phyloP scores from a whole-genome alignment of 2,888 invertebrate species.

The Drosophila putrida region DNA sequence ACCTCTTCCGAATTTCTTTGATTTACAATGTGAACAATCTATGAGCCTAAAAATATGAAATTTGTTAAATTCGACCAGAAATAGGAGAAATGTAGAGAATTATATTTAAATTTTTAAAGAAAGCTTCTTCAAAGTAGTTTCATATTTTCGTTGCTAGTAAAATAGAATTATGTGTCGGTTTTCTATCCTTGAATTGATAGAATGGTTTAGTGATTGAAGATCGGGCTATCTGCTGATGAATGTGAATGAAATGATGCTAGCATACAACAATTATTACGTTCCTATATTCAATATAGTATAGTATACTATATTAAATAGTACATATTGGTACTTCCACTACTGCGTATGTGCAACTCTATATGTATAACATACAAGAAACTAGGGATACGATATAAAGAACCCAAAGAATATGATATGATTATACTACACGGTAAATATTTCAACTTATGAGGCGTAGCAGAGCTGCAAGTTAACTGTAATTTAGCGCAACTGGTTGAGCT shows the following conservation, averaged over 20 bases:
- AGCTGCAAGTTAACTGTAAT: slow-evolving; percentile 67
- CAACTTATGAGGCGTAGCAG: slow-evolving; percentile 61
- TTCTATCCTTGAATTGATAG: background rate
- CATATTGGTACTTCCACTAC: slow-evolving; percentile 54
- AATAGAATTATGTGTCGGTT: background rate
- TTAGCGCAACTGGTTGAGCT: slow-evolving; percentile 36
- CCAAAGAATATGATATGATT: slow-evolving; percentile 33
- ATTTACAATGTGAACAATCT: too few relatives aligned
- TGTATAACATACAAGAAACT: slow-evolving; percentile 30
- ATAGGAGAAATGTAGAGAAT: too few relatives aligned
- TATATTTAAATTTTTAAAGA: background rate
- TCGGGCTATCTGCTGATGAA: slow-evolving; percentile 1
- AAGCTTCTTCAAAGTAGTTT: background rate
- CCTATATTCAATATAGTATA: slow-evolving; percentile 78
- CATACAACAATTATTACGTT: slow-evolving; percentile 79
- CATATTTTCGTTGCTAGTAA: background rate
- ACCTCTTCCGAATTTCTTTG: too few relatives aligned
- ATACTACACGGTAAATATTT: slow-evolving; percentile 31
- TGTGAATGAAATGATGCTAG: slow-evolving; percentile 30
- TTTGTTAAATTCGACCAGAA: too few relatives aligned
- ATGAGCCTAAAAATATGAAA: too few relatives aligned
- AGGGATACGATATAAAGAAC: slow-evolving; percentile 51
- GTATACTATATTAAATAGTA: slow-evolving; percentile 58
- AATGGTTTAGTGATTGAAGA: background rate
- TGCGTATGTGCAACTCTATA: slow-evolving; percentile 53